phyloP scores from a whole-genome alignment of 2,797 vertebrate species.

The Mareca strepera region DNA sequence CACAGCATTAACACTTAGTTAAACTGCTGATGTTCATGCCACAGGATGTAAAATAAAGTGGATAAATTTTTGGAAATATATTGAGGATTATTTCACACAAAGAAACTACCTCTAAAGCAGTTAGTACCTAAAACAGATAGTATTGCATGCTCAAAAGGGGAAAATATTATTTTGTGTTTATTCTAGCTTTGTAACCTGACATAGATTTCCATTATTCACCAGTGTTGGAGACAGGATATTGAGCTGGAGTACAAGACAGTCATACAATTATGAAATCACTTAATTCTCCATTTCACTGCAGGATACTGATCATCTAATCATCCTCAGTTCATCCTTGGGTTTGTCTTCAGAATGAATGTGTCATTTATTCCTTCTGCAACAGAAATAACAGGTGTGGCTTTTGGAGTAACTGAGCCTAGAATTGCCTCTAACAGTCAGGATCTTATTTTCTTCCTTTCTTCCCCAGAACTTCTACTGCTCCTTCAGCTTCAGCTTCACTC shows the following conservation, averaged over 20 bases:
- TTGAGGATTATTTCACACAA: not conserved
- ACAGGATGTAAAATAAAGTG: not conserved
- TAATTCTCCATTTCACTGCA: not conserved
- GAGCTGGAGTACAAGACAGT: not conserved
- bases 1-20: not conserved
- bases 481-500: not conserved
- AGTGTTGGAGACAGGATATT: not conserved
- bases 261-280: not conserved
- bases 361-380: not conserved
- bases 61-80: not conserved
- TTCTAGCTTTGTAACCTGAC: not conserved
- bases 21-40: not conserved
- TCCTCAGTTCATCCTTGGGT: not conserved
- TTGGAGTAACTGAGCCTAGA: not conserved
- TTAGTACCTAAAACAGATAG: not conserved
- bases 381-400: not conserved
- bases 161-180: not conserved
- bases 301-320: not conserved
- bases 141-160: not conserved
- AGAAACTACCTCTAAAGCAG: not conserved
- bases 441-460: not conserved
- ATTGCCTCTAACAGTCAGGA: not conserved
- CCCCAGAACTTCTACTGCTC: not conserved
- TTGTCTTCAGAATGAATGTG: not conserved
- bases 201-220: not conserved